Conservation (phyloP, 2,113 vertebrate genomes). For the Ornithorhynchus anatinus region DNA sequence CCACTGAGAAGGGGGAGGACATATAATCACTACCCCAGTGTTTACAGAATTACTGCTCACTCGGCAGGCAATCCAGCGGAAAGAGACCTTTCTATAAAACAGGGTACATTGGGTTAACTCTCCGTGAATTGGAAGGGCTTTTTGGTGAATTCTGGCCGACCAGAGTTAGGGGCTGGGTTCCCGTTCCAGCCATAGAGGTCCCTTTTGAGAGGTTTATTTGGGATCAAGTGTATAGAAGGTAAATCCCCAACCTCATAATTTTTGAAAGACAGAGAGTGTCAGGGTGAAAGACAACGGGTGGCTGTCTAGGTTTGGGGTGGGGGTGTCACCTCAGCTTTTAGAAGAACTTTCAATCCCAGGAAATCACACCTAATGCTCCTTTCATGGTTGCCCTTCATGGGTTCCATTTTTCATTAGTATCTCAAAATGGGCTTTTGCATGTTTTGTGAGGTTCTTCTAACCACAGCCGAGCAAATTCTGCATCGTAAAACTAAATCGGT, state of each 20-base stretch:
- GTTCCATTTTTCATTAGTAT: conserved; percentile 34
- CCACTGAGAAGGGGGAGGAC: conserved; percentile 85
- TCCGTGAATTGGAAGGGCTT: conserved; percentile 37
- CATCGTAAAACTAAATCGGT: conserved; percentile 54
- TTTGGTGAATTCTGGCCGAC: conserved; percentile 22
- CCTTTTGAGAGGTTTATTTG: conserved; percentile 33
- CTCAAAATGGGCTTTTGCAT: conserved; percentile 41
- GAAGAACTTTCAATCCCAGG: neutral
- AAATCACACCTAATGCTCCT: neutral
- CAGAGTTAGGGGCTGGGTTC: neutral
- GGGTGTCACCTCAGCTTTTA: no score
- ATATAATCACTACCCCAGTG: conserved; percentile 81
- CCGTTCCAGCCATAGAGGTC: conserved; percentile 18
- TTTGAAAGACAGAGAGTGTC: neutral
- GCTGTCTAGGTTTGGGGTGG: no score
- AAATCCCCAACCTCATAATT: neutral
- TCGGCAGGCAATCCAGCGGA: conserved; percentile 45
- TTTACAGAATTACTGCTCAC: conserved; percentile 64
- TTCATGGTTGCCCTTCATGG: conserved; percentile 30
- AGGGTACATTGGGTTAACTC: conserved; percentile 48
- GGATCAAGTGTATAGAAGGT: neutral
- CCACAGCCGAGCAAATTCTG: conserved; percentile 49
- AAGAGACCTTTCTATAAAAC: conserved; percentile 54
- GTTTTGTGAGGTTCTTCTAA: conserved; percentile 29
- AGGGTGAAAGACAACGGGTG: neutral